Evolutionary conservation across 2,888 invertebrate species (phyloP).

Genomic region (Sminthurinus aureus): DNA sequence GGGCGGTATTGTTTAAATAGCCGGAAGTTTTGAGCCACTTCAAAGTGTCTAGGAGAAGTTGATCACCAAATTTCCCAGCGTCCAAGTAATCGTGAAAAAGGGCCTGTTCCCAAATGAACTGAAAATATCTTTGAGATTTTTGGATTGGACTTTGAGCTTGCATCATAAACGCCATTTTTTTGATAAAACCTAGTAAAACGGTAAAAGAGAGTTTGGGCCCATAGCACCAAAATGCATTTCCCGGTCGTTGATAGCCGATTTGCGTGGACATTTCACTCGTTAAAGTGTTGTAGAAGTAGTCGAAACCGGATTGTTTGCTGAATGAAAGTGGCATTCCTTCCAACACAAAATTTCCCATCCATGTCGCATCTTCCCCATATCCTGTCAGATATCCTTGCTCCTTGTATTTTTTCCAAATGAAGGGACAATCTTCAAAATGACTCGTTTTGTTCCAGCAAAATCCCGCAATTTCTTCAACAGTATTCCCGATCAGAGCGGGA

Average conservation of each 20-base stretch:
- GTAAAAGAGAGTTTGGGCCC: conserved; percentile 71
- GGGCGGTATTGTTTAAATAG: conserved; percentile 72
- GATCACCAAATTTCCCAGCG: conserved; percentile 77
- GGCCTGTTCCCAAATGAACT: conserved; percentile 83
- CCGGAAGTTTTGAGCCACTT: conserved; percentile 66
- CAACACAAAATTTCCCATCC: not conserved
- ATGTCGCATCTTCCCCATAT: not conserved
- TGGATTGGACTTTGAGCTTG: conserved; percentile 65
- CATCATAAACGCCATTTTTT: conserved; percentile 67
- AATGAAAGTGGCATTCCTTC: conserved; percentile 64
- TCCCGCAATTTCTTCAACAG: not conserved
- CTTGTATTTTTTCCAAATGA: conserved; percentile 25
- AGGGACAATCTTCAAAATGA: conserved; percentile 13
- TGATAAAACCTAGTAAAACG: conserved; percentile 75
- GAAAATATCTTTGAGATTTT: conserved; percentile 71
- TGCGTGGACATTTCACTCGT: conserved; percentile 69
- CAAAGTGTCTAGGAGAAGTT: conserved; percentile 70
- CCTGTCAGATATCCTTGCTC: conserved; percentile 8
- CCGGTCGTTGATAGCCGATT: conserved; percentile 70
- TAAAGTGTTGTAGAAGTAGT: conserved; percentile 80
- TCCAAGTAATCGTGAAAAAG: conserved; percentile 86
- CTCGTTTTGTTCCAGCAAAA: not conserved
- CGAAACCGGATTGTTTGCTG: conserved; percentile 78
- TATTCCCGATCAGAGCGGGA: conserved; percentile 4
- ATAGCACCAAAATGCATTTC: conserved; percentile 72